These are phyloP conservation scores for Caenorhabditis zanzibari DNA, from an alignment of 2,888 invertebrate species.

Conservation along the genomic window DNA sequence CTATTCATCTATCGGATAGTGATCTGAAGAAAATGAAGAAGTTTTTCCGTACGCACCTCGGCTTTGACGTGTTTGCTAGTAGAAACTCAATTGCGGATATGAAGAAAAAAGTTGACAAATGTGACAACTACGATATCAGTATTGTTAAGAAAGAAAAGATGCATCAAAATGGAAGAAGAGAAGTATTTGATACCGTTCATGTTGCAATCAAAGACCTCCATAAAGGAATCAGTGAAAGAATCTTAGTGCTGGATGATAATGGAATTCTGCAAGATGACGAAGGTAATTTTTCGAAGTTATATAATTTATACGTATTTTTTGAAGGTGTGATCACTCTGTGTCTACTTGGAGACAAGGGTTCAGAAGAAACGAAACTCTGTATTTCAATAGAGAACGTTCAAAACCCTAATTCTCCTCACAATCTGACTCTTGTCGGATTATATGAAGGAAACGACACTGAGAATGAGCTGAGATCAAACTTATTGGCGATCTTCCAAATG, in stretches of 20 bases:
- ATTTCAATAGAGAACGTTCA: slow-evolving; percentile 3
- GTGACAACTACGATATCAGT: not conserved
- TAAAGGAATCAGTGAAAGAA: not conserved
- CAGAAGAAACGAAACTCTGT: slow-evolving; percentile 16
- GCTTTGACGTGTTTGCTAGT: not conserved
- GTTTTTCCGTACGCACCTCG: not conserved
- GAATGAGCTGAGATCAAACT: not conserved
- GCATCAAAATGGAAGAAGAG: not conserved
- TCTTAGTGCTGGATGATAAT: not conserved
- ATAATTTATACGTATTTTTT: not conserved
- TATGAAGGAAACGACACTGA: slow-evolving; percentile 1
- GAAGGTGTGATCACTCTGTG: not conserved
- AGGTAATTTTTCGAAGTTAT: not conserved
- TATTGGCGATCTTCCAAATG: not conserved
- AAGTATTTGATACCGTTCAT: not conserved
- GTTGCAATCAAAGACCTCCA: not conserved
- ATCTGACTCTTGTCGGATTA: not conserved
- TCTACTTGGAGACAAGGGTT: not conserved
- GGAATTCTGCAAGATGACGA: not conserved
- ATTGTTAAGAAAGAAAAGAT: not conserved
- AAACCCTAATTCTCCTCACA: not conserved
- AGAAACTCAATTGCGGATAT: not conserved
- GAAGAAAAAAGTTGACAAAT: not conserved
- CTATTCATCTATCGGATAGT: not conserved
- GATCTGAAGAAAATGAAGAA: not conserved